Evolutionary conservation across 2,113 vertebrate genomes (phyloP).

Genomic region (Chunga burmeisteri): DNA sequence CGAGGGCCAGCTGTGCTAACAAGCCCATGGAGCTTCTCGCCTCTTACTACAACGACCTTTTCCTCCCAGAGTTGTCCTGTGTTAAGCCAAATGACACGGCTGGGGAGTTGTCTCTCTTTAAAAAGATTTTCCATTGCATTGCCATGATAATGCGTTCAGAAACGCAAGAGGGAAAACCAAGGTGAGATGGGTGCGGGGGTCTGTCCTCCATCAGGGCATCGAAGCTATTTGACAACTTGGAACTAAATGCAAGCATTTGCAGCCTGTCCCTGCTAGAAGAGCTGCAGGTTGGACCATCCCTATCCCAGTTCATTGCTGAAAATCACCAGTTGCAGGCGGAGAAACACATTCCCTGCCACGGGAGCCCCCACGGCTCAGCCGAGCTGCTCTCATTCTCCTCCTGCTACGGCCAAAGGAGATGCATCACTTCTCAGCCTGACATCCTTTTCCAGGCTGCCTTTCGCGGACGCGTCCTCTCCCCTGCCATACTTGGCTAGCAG

Average conservation of each 20-base stretch:
- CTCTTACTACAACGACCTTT: not conserved
- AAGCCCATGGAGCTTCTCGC: fast-evolving
- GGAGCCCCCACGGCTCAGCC: not conserved
- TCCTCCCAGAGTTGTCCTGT: not conserved
- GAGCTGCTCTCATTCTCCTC: not conserved
- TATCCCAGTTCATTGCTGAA: not conserved
- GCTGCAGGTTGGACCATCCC: not conserved
- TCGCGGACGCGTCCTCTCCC: fast-evolving
- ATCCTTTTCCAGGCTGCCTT: not conserved
- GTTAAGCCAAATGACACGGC: fast-evolving
- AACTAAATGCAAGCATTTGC: not conserved
- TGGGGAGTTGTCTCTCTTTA: not conserved
- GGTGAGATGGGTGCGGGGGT: too few species aligned
- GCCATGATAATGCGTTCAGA: not conserved
- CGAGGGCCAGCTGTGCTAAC: fast-evolving
- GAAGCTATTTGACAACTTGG: not conserved
- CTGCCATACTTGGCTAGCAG: not conserved
- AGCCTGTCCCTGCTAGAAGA: not conserved
- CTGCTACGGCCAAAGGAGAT: not conserved
- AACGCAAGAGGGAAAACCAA: not conserved
- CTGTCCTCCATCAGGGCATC: not conserved
- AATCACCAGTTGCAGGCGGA: fast-evolving
- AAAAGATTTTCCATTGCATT: not conserved
- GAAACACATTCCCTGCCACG: fast-evolving
- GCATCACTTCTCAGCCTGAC: not conserved